Evolutionary conservation across 1,140 invertebrate species (phyloP).

Genomic region (Whitmania pigra): DNA sequence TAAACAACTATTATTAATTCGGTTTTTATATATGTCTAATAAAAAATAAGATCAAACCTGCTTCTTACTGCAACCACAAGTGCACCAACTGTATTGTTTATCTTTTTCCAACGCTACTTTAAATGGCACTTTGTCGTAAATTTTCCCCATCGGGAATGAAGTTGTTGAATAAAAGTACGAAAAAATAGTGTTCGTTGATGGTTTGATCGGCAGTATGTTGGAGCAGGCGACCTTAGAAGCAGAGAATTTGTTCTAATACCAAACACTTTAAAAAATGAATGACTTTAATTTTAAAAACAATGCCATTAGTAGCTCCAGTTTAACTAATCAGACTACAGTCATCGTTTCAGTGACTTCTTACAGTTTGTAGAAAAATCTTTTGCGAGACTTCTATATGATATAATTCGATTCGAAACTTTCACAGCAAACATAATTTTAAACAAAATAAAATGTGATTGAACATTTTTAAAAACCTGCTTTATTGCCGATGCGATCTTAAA

Average conservation of each 20-base stretch:
- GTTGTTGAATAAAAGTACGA: too few relatives aligned
- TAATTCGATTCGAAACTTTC: too few relatives aligned
- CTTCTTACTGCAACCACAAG: conserved; percentile 75
- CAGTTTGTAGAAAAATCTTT: too few relatives aligned
- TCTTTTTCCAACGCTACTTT: conserved; percentile 58
- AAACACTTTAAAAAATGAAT: background rate
- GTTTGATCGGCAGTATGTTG: background rate
- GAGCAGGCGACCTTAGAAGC: background rate
- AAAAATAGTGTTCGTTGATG: conserved; percentile 23
- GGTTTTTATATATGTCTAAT: background rate
- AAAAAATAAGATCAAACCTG: conserved; percentile 46
- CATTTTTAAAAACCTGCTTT: too few relatives aligned
- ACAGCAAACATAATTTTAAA: too few relatives aligned
- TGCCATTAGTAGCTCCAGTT: background rate
- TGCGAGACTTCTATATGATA: too few relatives aligned
- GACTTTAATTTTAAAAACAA: background rate
- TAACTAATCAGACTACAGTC: background rate
- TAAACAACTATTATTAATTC: background rate
- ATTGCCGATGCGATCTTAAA: too few relatives aligned
- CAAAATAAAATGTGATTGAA: too few relatives aligned
- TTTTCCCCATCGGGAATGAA: conserved; percentile 30
- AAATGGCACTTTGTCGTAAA: conserved; percentile 70
- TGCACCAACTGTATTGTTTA: conserved; percentile 73
- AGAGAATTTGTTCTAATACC: background rate
- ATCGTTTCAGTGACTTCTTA: too few relatives aligned